Evolutionary conservation across 2,797 vertebrate species (phyloP), one percentile per base, ranked within the genome.

Genomic region (Brachymystax lenok): DNA sequence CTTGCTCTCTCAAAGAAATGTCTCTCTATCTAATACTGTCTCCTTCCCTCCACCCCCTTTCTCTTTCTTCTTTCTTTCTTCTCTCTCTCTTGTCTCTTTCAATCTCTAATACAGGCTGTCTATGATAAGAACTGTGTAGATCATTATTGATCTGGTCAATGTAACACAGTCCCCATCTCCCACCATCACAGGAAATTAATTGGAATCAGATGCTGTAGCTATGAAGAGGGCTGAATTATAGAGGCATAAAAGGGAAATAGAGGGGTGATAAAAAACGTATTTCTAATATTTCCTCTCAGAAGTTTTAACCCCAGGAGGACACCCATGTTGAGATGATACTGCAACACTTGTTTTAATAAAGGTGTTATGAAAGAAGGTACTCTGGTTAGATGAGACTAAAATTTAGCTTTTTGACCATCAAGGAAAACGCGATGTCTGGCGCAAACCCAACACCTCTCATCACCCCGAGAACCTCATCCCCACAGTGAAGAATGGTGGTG

Each of bases 81-180:
- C 28, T 24, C 77, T 84, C 79, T 54, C 79, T 85, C 83, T 81
- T 87, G 83, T 83, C 81, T 87, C 85, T 85, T 82, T 83, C 81
- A 80, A 75, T 90, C 79, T 83, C 87, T 92, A 91, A 92, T 86
- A 87, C 88, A 86, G 87, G 88, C 89, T 88, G 92, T 92, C 90
- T 74, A 68, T 82, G 80, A n/a, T 17, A 50, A 78, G 28, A 0
- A 19, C 80, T 84, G 76, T 77, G 87, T 84, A 84, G 84, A 92
- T 92, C 93, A 86, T 90, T 88, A 95, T 87, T 88, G 92, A 95
- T 88, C 91, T 81, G 86, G 90, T 85, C 82, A 85, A 84, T 82
- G 85, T 91, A 90, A 86, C 90, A 89, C 89, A 86, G 77, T 88
- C 75, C 80, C 85, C 86, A 85, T 90, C 82, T 92, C 90, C 80